Base-by-base conservation (phyloP, 2,113 vertebrate species). In the Dasyornis broadbenti region DNA sequence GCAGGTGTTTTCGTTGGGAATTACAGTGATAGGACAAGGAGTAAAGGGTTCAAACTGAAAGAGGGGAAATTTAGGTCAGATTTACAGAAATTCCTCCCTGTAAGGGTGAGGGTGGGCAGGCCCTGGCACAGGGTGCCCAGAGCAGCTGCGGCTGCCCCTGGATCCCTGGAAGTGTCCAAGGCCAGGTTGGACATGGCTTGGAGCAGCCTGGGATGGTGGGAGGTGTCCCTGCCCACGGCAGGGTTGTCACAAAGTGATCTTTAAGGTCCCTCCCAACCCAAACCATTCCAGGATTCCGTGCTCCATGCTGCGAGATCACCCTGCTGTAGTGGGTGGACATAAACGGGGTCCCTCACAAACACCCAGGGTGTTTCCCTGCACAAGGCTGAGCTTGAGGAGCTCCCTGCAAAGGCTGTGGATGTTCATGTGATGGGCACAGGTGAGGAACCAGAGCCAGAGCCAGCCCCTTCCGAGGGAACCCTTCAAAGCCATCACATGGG, bases 321-420 rank as follows among this genome's bases (percentile, higher is more conserved):
- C 59, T 5, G 0, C 31, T 20, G 0, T 6, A 30, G 21, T 0
- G 13, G 63, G 9, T 16, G 12, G 63, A 8, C 45, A 54, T 9
- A 27, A 11, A 19, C 9, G 17, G 9, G 44, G 16, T 39, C 6
- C 39, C 82, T 45, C 28, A 8, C 47, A 33, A 21, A 12, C 5
- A 3, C 21, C 39, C 18, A 2, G 26, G 69, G 24, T 30, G 59
- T 71, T 69, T 64, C 49, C 24, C 79, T 49, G 52, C 9, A 16
- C 27, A 30, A 22, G 35, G 7, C 24, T 6, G 47, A 28, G 22
- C 70, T 82, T 27, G 18, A n/a, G 26, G 54, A 78, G 49, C 65
- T 80, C 65, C 68, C 84, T 39, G 56, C 44, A 37, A 57, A 64
- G 28, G 61, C 33, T 72, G 21, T 6, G 54, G 52, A 0, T n/a